Evolutionary conservation across 2,113 vertebrate species (phyloP).

Genomic region (Pyxicephalus adspersus): DNA sequence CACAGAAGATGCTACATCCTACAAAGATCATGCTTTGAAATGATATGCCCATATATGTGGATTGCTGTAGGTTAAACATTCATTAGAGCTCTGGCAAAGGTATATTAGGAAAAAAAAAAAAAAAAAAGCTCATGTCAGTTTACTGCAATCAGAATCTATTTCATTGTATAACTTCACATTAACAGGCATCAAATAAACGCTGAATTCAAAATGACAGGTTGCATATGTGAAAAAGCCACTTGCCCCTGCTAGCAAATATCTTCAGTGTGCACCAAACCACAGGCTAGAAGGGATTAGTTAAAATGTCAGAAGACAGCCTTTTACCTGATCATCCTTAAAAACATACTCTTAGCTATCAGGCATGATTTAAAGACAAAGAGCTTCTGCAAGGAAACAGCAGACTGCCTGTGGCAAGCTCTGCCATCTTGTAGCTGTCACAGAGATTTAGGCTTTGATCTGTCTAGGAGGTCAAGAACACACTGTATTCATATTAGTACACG

Average conservation of each 20-base stretch:
- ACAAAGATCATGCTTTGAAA: constrained; percentile 56
- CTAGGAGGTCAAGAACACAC: constrained; percentile 74
- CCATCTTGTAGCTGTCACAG: constrained; percentile 91
- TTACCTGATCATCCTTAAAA: constrained; percentile 96
- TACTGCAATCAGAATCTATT: constrained; percentile 83
- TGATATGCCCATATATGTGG: constrained; percentile 35
- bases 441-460: constrained; percentile 83
- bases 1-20: constrained; percentile 20
- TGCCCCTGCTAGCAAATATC: constrained; percentile 90
- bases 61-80: constrained; percentile 68
- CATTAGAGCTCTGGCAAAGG: constrained; percentile 68
- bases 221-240: constrained; percentile 98
- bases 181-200: constrained; percentile 70
- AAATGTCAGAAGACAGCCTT: constrained; percentile 96
- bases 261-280: constrained; percentile 86
- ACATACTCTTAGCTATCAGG: constrained; percentile 84
- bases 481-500: constrained; percentile 63
- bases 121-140: constrained; percentile 78
- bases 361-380: constrained; percentile 82
- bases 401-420: constrained; percentile 80
- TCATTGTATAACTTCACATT: constrained; percentile 75
- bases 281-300: constrained; percentile 88
- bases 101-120: constrained; percentile 66
- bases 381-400: constrained; percentile 68
- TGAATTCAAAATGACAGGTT: constrained; percentile 88